These are phyloP conservation scores for Odocoileus hemionus DNA, from an alignment of 2,113 vertebrate species.

Conservation along the genomic window DNA sequence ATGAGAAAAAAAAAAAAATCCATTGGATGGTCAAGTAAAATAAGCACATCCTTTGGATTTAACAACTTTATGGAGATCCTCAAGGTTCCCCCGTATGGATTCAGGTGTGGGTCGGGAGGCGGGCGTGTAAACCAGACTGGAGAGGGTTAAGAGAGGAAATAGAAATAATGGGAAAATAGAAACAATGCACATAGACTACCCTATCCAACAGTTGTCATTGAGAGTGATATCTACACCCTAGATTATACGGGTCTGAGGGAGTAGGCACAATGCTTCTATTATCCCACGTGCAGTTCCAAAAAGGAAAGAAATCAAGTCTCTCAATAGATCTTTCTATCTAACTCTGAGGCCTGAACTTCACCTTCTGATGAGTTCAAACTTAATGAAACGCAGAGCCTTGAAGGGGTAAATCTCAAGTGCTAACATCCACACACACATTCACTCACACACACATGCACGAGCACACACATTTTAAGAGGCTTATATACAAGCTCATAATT, in stretches of 20 bases:
- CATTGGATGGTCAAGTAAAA: neutral
- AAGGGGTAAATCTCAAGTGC: neutral
- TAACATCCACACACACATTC: neutral
- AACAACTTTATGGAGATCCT: neutral
- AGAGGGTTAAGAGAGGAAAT: neutral
- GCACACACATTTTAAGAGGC: constrained; percentile 44
- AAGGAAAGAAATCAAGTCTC: neutral
- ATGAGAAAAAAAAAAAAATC: neutral
- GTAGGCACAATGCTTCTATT: accelerated
- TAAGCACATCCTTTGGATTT: neutral
- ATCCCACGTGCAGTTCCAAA: neutral
- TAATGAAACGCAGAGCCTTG: neutral
- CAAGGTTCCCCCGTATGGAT: no score
- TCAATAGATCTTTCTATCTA: neutral
- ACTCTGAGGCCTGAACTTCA: neutral
- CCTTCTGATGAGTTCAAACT: constrained; percentile 15
- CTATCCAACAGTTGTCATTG: neutral
- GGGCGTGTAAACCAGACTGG: neutral
- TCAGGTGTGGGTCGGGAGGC: accelerated
- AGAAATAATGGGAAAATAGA: neutral
- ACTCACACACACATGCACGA: neutral
- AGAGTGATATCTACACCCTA: neutral
- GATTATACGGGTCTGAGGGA: neutral
- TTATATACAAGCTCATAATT: constrained; percentile 62
- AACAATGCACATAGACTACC: neutral